Conservation (phyloP, 2,797 vertebrate species). For the Alauda arvensis region DNA sequence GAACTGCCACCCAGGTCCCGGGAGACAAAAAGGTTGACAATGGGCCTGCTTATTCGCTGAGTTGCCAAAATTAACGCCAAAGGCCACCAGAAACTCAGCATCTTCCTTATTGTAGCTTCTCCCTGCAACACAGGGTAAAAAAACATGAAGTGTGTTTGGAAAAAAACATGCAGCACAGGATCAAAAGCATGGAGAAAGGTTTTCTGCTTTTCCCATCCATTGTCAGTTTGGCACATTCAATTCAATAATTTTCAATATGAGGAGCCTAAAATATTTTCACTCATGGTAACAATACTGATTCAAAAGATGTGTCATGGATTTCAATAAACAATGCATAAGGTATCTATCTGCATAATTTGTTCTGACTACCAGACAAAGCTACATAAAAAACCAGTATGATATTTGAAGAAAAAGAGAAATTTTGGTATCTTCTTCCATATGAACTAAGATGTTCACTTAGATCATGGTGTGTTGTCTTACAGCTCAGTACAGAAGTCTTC, state of each 20-base stretch:
- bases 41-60: slow-evolving; percentile 94
- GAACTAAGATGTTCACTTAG: background rate
- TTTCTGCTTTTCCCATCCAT: background rate
- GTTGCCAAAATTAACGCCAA: slow-evolving; percentile 95
- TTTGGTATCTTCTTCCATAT: background rate
- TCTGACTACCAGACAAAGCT: background rate
- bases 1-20: slow-evolving; percentile 90
- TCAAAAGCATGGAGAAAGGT: background rate
- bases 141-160: background rate
- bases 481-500: background rate
- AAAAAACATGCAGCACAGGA: background rate
- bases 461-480: background rate
- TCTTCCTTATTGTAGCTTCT: slow-evolving; percentile 92
- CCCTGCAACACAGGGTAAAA: slow-evolving; percentile 74
- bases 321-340: background rate
- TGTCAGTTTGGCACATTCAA: background rate
- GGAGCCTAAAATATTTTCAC: background rate
- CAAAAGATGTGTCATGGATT: background rate
- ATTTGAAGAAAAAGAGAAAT: background rate
- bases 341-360: slow-evolving; percentile 5
- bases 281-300: background rate
- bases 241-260: background rate
- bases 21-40: slow-evolving; percentile 98
- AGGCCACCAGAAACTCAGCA: slow-evolving; percentile 98
- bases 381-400: background rate